Evolutionary conservation across 2,797 vertebrate genomes (phyloP).

Genomic region (Hippoglossus hippoglossus): DNA sequence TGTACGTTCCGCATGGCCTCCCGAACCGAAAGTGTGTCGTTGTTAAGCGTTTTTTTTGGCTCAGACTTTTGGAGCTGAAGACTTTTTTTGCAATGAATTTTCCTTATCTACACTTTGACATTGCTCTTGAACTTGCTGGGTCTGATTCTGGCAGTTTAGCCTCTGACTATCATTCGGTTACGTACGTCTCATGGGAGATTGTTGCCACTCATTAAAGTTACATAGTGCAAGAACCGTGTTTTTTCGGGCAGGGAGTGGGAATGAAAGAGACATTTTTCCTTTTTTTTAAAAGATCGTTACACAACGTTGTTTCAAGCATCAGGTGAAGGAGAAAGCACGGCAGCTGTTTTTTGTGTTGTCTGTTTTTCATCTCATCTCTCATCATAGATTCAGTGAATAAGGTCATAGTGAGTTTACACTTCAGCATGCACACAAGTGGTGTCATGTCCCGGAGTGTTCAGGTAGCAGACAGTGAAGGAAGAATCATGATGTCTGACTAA

Average conservation of each 20-base stretch:
- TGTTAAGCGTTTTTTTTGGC: not conserved
- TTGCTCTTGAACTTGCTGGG: not conserved
- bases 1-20: not conserved
- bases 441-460: conserved; percentile 22
- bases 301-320: conserved; percentile 2
- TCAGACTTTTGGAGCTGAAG: not conserved
- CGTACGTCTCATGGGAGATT: not conserved
- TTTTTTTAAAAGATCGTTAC: too few species aligned
- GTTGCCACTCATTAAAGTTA: not conserved
- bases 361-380: conserved; percentile 4
- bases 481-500: conserved; percentile 25
- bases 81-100: too few species aligned
- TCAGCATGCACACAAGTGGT: conserved; percentile 2
- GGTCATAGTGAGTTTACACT: conserved; percentile 19
- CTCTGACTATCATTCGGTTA: not conserved
- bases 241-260: not conserved
- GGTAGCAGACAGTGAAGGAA: conserved; percentile 8
- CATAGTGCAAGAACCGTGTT: not conserved
- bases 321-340: conserved; percentile 10
- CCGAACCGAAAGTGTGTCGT: too few species aligned
- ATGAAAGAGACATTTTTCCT: not conserved
- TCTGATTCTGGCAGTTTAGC: not conserved
- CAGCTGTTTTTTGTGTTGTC: too few species aligned
- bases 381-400: conserved; percentile 8
- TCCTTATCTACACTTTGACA: not conserved